A percentile compares a stretch with the other conserved stretches of the same genome.
phyloP scores from a whole-genome alignment of 2,888 invertebrate genomes.

The Andrena minutula region DNA sequence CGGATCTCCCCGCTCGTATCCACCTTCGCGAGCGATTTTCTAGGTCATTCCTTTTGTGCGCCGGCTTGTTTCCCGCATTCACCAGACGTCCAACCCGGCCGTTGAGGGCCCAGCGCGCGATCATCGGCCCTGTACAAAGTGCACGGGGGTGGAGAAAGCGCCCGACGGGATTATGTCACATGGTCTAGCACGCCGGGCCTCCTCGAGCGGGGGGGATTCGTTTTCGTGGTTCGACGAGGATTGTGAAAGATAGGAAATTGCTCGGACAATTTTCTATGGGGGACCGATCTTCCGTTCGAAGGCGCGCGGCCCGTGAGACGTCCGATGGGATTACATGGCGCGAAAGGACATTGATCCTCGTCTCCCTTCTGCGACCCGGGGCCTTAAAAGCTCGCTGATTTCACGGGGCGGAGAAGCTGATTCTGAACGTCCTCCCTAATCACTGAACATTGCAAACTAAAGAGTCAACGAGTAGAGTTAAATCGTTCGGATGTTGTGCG shows the following conservation, averaged over 20 bases:
- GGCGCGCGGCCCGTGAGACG: conserved; percentile 52
- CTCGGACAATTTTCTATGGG: conserved; percentile 79
- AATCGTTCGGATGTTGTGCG: no score
- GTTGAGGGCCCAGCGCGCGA: conserved; percentile 44
- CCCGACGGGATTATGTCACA: conserved; percentile 82
- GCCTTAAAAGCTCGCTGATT: neutral
- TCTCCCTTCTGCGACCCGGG: neutral
- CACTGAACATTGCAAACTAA: no score
- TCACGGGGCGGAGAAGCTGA: neutral
- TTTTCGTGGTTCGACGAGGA: conserved; percentile 71
- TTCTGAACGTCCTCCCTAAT: no score
- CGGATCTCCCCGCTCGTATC: conserved; percentile 32
- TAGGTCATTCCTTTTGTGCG: conserved; percentile 70
- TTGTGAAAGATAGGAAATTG: conserved; percentile 82
- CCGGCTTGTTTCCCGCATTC: conserved; percentile 65
- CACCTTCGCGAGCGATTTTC: conserved; percentile 58
- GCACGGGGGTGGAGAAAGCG: conserved; percentile 52
- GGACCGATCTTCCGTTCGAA: conserved; percentile 70
- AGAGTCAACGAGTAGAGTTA: no score
- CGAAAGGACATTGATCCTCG: conserved; percentile 56
- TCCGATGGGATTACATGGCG: conserved; percentile 70
- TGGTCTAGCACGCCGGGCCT: conserved; percentile 78
- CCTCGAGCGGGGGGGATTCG: conserved; percentile 51
- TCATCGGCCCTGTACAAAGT: conserved; percentile 47
- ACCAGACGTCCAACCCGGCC: conserved; percentile 50